Conservation (phyloP, 2,113 vertebrate genomes). For the Columba livia region DNA sequence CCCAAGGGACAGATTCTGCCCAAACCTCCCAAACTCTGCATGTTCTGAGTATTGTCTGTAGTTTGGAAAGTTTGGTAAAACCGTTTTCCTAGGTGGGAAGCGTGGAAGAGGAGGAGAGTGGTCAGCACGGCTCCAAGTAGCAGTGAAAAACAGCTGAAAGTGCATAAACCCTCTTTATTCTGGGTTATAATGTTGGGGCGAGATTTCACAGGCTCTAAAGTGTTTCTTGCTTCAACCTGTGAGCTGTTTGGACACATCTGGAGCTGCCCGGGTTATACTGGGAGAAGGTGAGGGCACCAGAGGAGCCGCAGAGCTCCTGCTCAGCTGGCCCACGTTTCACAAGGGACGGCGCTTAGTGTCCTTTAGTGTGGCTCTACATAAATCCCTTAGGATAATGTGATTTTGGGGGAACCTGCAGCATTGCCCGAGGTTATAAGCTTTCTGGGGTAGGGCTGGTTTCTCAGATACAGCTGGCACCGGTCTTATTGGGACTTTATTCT, state of each 20-base stretch:
- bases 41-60: background rate
- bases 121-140: background rate
- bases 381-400: background rate
- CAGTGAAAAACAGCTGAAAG: background rate
- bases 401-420: background rate
- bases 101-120: background rate
- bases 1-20: background rate
- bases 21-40: background rate
- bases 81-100: background rate
- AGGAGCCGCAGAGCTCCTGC: background rate
- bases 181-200: fast-evolving
- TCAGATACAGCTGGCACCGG: fast-evolving
- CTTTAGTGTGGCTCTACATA: background rate
- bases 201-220: background rate
- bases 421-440: background rate
- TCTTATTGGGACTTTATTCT: background rate
- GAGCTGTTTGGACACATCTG: background rate
- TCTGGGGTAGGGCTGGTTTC: background rate
- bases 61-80: too few relatives aligned
- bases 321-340: background rate
- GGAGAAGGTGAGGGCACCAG: background rate
- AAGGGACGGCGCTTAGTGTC: background rate
- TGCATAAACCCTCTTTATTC: background rate
- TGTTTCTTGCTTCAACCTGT: background rate
- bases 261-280: background rate